A percentile compares a stretch with the other conserved stretches of the same genome.
phyloP scores from a whole-genome alignment of 2,797 vertebrate species.

The Pachyuromys duprasi region DNA sequence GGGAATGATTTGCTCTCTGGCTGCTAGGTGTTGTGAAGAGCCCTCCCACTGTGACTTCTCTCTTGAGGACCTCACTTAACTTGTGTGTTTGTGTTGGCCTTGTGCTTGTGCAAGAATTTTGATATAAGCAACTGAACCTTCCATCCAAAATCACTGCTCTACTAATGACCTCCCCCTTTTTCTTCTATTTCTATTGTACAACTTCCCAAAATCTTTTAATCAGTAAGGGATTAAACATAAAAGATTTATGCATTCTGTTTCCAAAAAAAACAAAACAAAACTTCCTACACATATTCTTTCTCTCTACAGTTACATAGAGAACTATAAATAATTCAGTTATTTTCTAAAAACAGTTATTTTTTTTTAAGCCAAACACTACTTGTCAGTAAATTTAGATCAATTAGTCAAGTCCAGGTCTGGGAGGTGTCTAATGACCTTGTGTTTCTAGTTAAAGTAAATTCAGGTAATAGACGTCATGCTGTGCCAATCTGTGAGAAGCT shows the following conservation, averaged over 20 bases:
- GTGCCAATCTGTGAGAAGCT: neutral
- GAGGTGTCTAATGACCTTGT: neutral
- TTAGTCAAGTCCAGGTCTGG: neutral
- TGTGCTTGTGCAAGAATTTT: neutral
- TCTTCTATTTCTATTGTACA: neutral
- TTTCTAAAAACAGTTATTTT: slow-evolving; percentile 35
- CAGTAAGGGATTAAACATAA: slow-evolving; percentile 40
- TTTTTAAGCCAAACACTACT: neutral
- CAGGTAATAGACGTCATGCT: neutral
- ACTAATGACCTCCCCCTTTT: neutral
- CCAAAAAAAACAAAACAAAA: neutral
- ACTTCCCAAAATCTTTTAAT: neutral
- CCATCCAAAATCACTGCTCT: neutral
- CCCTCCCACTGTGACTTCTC: neutral
- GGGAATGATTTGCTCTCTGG: neutral
- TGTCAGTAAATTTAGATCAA: slow-evolving; percentile 37
- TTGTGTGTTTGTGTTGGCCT: neutral
- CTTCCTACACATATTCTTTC: neutral
- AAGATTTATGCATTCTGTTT: slow-evolving; percentile 6
- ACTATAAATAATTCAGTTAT: slow-evolving; percentile 30
- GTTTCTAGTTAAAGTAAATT: neutral
- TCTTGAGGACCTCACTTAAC: slow-evolving; percentile 15
- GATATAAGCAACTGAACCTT: neutral
- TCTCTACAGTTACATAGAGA: neutral
- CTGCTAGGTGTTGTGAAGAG: neutral